Evolutionary conservation across 1,140 invertebrate genomes (phyloP).

Genomic region (Lucilia sericata): DNA sequence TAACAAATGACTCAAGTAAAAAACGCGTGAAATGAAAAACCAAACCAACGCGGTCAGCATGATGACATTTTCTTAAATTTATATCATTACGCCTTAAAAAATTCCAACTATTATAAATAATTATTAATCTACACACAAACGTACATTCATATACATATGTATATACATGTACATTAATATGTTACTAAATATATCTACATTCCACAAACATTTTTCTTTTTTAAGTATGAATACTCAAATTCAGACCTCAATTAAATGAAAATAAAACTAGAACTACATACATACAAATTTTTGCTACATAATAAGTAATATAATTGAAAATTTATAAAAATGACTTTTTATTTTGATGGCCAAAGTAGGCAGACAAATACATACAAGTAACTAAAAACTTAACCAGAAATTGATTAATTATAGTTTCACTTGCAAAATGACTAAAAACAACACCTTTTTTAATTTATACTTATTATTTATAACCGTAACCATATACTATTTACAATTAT

Average conservation of each 20-base stretch:
- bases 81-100: conserved; percentile 20
- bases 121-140: not conserved
- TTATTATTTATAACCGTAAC: no score
- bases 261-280: not conserved
- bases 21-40: conserved; percentile 29
- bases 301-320: no score
- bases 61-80: conserved; percentile 26
- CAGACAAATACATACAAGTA: not conserved
- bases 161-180: no score
- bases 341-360: not conserved
- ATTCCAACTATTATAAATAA: not conserved
- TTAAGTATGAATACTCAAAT: not conserved
- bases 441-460: not conserved
- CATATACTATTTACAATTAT: not conserved
- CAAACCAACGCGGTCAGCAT: not conserved
- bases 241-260: not conserved
- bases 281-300: not conserved
- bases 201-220: no score
- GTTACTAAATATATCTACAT: no score
- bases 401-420: conserved; percentile 34
- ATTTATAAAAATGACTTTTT: not conserved
- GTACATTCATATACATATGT: not conserved
- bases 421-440: conserved; percentile 23
- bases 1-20: not conserved
- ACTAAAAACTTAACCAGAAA: not conserved